Conservation (phyloP, 2,888 invertebrate species). For the Nephrotoma guestfalica region DNA sequence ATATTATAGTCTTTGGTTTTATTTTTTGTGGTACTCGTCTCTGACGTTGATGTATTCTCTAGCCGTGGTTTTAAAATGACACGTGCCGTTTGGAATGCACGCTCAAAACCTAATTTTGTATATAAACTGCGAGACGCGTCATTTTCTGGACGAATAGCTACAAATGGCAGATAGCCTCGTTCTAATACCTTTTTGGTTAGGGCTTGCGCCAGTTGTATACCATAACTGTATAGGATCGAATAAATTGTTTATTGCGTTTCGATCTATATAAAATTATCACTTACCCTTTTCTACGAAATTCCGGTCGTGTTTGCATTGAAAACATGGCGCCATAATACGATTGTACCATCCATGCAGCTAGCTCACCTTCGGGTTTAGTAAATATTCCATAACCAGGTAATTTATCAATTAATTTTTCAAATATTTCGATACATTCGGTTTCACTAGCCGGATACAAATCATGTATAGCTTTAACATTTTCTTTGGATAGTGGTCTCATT, state of each 20-base stretch:
- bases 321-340: constrained; percentile 87
- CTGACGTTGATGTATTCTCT: constrained; percentile 16
- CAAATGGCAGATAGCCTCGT: constrained; percentile 69
- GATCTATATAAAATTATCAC: constrained; percentile 7
- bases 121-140: constrained; percentile 74
- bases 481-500: constrained; percentile 58
- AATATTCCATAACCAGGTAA: constrained; percentile 73
- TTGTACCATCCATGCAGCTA: constrained; percentile 85
- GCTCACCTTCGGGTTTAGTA: constrained; percentile 44
- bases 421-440: constrained; percentile 72
- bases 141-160: constrained; percentile 75
- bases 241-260: constrained; percentile 13
- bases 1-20: constrained; percentile 15
- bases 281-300: constrained; percentile 53
- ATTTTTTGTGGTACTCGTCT: constrained; percentile 11
- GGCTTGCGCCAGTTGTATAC: constrained; percentile 54
- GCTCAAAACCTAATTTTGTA: constrained; percentile 67
- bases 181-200: constrained; percentile 50
- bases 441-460: constrained; percentile 79
- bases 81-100: constrained; percentile 64
- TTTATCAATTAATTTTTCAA: constrained; percentile 61
- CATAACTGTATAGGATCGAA: constrained; percentile 34
- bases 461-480: constrained; percentile 69
- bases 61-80: constrained; percentile 51
- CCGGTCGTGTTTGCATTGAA: constrained; percentile 76